phyloP scores from a whole-genome alignment of 2,888 invertebrate genomes.

The Cephonodes hylas region DNA sequence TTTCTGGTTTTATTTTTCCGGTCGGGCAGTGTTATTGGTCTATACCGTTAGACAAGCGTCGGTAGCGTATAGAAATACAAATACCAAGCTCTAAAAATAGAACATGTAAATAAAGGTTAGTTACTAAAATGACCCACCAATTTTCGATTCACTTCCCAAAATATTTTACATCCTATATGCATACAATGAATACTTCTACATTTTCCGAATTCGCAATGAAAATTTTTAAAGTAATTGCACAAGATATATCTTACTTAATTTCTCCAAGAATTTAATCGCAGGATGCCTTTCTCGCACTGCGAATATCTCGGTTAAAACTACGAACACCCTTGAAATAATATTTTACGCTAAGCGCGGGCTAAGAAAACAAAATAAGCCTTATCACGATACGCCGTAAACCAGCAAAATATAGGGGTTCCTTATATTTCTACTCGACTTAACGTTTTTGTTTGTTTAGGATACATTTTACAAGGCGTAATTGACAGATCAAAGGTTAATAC shows the following conservation, averaged over 20 bases:
- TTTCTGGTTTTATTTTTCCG: too few species aligned
- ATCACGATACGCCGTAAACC: constrained; percentile 28
- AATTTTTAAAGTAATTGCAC: background rate
- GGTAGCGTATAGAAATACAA: too few species aligned
- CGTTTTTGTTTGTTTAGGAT: constrained; percentile 56
- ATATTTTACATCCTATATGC: too few species aligned
- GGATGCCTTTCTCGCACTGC: background rate
- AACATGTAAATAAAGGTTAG: too few species aligned
- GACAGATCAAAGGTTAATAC: constrained; percentile 60
- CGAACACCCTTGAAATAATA: constrained; percentile 31
- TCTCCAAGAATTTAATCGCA: background rate
- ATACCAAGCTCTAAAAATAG: too few species aligned
- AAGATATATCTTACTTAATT: background rate
- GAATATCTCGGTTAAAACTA: constrained; percentile 15
- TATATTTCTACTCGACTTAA: constrained; percentile 42
- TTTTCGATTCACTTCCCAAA: too few species aligned
- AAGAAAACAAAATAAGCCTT: constrained; percentile 37
- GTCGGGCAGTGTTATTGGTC: too few species aligned
- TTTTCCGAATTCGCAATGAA: too few species aligned
- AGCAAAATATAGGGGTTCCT: constrained; percentile 37
- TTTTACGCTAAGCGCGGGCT: constrained; percentile 33
- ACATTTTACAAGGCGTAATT: constrained; percentile 50
- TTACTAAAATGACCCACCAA: too few species aligned
- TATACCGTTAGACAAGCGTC: too few species aligned
- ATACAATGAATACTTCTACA: too few species aligned